Base-by-base conservation (phyloP, 1,140 invertebrate species). In the Aethina tumida region DNA sequence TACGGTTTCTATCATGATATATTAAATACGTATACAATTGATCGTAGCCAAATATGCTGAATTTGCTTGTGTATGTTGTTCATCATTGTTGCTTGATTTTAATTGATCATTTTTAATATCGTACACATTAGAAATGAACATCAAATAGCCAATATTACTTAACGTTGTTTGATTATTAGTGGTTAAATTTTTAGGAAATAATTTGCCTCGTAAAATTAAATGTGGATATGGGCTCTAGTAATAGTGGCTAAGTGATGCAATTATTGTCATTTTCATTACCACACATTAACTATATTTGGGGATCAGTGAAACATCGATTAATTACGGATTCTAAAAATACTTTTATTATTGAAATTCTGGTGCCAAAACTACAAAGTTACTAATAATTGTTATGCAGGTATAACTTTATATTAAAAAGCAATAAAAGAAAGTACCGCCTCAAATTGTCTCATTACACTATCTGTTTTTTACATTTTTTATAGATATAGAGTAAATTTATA, bases 361-460 rank as follows among this genome's bases (percentile, higher is more conserved):
- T 56, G 54, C 54, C 54, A 58, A 56, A 58, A 45, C 39, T 35
- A 18, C 38, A 52, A 55, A 53, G 56, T 58, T 58, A 54, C 53
- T 58, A 56, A 55, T 35, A 17, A 41, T 31, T 45, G 39, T 41
- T 45, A 35, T 40, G 38, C 29, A 21, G 30, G 21, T 40, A 45
- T 45, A 45, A 45, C 35, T 43, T 43, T 38, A 37, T 27, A 24
- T 27, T 14, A 28, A 28, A 15, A 10, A 28, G 15, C 15, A 28
- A 9, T 34, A n/a, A n/a, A n/a, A n/a, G n/a, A n/a, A n/a, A n/a
- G n/a, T n/a, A n/a, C n/a, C n/a, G n/a, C n/a, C n/a, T n/a, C n/a
- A n/a, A n/a, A n/a, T n/a, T n/a, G n/a, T n/a, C n/a, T n/a, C n/a
- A n/a, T n/a, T n/a, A n/a, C n/a, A n/a, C n/a, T 34, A 34, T 26